Base-by-base conservation (phyloP, 2,888 invertebrate species). In the Branchipolynoe longqiensis region DNA sequence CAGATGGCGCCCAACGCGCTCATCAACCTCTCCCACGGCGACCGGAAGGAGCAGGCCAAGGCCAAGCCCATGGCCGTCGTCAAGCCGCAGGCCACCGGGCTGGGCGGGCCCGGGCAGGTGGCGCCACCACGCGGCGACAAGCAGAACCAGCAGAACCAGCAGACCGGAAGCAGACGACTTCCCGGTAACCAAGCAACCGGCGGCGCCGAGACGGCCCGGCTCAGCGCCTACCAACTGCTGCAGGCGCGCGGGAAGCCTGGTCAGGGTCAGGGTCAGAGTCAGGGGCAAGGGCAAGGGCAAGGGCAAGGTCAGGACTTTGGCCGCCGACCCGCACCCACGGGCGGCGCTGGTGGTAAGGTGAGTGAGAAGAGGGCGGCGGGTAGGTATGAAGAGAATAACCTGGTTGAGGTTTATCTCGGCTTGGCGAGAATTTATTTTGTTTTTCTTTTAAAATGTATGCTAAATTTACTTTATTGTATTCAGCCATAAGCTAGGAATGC, bases 21-120 rank as follows among this genome's bases (percentile, higher is more conserved):
- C 86, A 95, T 96, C 84, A 96, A 96, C 92, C 92, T 96, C 22
- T 95, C 95, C 0, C 94, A 95, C 90, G 96, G 96, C 0, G 91
- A 94, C 48, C 91, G 95, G 48, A 91, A 88, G 56, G 84, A 62
- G n/a, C 41, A 64, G 31, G 74, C 78, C n/a, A 58, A 48, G 41
- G 36, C 62, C 18, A 87, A 87, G 36, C 87, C 85, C 41, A 86
- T 84, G n/a, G 88, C 85, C 0, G 83, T 86, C 33, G 85, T 87
- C 36, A 62, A 84, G 38, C 84, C 85, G 0, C 78, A 82, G 69
- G 22, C 4, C 1, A 36, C 62, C 22, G 25, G 28, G 1, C 78
- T 48, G 41, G n/a, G n/a, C n/a, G n/a, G n/a, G n/a, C n/a, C n/a
- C n/a, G n/a, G n/a, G n/a, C n/a, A n/a, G n/a, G n/a, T n/a, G 56